Base-by-base conservation (phyloP, 37 sponge, comb jelly and placozoan genomes). In the Beroe ovata region DNA sequence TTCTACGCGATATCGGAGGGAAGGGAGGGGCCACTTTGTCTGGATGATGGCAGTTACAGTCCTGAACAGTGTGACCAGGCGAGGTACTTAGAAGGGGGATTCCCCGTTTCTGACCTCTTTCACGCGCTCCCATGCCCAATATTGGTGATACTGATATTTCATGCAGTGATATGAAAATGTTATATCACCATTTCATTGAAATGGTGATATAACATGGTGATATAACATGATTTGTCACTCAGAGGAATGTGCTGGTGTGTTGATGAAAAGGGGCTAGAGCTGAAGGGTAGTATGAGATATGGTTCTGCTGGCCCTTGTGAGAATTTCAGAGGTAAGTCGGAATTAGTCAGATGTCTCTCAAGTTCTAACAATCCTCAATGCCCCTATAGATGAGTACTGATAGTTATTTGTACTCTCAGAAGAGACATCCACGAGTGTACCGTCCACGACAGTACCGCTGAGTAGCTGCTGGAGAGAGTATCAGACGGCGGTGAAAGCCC, bases 231-330 rank as follows among this genome's bases (percentile, higher is more conserved):
- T n/a, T n/a, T 25, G 4, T 4, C 29, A 11, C 36, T 42, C 84
- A 77, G 84, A 42, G 69, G 36, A 34, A 77, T 42, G 14, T 77
- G 54, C 21, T 77, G 84, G 84, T 42, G 84, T 77, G 84, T 77
- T 20, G 84, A 66, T 32, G 84, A 77, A n/a, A 4, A 42, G 22
- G 54, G 84, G 54, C 47, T 77, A n/a, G 84, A 77, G 21, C 33
- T 66, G 36, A 66, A 66, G 36, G 69, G 69, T 0, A 66, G 69
- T 66, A 66, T 25, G 69, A 66, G 69, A 33, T 66, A 66, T 37
- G 69, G 69, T 34, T 66, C 69, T 30, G 69, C 69, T 66, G 69
- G 30, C 69, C 54, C 54, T 47, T 66, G 69, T 37, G 69, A 66
- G 16, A 4, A 26, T 16, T 66, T 66, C 69, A 66, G 35, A 66